phyloP scores from a whole-genome alignment of 2,888 invertebrate species.

The Nasonia oneida region DNA sequence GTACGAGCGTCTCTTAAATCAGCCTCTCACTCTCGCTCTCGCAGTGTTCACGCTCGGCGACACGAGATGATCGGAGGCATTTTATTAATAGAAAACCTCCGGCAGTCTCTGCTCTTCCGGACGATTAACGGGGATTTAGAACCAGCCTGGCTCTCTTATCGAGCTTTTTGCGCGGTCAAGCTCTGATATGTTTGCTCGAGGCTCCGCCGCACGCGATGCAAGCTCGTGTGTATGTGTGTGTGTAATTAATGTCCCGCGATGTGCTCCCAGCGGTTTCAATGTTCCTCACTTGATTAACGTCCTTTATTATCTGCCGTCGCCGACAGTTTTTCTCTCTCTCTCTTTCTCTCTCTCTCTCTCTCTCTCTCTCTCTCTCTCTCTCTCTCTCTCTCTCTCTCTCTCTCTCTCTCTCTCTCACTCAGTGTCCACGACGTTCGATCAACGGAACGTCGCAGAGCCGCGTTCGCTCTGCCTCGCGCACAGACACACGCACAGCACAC shows the following conservation, averaged over 20 bases:
- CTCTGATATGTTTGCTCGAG: not conserved
- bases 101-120: not conserved
- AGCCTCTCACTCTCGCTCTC: not conserved
- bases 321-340: not conserved
- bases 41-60: not conserved
- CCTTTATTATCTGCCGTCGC: not conserved
- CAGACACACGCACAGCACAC: not conserved
- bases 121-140: not conserved
- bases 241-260: not conserved
- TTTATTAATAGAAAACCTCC: constrained; percentile 45
- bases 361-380: not conserved
- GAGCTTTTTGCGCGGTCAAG: not conserved
- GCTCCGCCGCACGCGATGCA: not conserved
- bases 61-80: not conserved
- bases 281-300: constrained; percentile 35
- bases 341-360: not conserved
- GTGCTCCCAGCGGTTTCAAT: not conserved
- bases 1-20: constrained; percentile 37
- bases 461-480: no score
- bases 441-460: no score
- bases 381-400: not conserved
- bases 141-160: not conserved
- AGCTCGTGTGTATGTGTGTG: no score
- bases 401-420: not conserved
- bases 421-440: not conserved